A percentile compares a stretch with the other conserved stretches of the same genome.
These are phyloP conservation scores for Polypterus senegalus DNA, from an alignment of 2,113 vertebrate species.

Conservation along the genomic window DNA sequence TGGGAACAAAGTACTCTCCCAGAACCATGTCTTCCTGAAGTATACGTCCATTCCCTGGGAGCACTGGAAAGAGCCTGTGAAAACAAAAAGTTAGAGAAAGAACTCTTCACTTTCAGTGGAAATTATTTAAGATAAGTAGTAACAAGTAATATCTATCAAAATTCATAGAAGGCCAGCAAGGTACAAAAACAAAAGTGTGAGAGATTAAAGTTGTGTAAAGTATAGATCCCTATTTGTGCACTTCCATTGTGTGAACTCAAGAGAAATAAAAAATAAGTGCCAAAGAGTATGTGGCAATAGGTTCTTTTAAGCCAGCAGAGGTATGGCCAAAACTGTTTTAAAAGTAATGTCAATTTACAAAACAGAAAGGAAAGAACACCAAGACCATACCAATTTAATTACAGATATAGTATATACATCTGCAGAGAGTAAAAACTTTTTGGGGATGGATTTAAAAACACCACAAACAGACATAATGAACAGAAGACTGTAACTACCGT, in stretches of 20 bases:
- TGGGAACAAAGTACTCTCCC: constrained; percentile 81
- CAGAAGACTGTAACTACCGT: constrained; percentile 39
- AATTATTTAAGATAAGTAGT: too few relatives aligned
- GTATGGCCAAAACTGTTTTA: too few relatives aligned
- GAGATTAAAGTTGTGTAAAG: too few relatives aligned
- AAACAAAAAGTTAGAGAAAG: constrained; percentile 13
- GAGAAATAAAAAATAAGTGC: too few relatives aligned
- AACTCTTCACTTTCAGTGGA: too few relatives aligned
- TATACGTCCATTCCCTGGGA: constrained; percentile 78
- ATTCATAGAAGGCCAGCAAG: too few relatives aligned
- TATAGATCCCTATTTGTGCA: too few relatives aligned
- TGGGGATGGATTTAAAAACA: not conserved
- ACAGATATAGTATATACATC: not conserved
- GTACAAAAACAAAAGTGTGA: too few relatives aligned
- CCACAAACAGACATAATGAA: not conserved
- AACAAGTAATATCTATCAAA: not conserved
- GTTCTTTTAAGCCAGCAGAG: too few relatives aligned
- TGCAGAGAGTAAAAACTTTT: not conserved
- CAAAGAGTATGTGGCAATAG: too few relatives aligned
- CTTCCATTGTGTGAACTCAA: too few relatives aligned
- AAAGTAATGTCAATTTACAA: too few relatives aligned
- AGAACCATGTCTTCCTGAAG: constrained; percentile 76
- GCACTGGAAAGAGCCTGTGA: constrained; percentile 76
- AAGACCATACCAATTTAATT: not conserved
- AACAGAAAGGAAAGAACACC: not conserved